Evolutionary conservation across 2,797 vertebrate genomes (phyloP).

Genomic region (Trichosurus vulpecula): DNA sequence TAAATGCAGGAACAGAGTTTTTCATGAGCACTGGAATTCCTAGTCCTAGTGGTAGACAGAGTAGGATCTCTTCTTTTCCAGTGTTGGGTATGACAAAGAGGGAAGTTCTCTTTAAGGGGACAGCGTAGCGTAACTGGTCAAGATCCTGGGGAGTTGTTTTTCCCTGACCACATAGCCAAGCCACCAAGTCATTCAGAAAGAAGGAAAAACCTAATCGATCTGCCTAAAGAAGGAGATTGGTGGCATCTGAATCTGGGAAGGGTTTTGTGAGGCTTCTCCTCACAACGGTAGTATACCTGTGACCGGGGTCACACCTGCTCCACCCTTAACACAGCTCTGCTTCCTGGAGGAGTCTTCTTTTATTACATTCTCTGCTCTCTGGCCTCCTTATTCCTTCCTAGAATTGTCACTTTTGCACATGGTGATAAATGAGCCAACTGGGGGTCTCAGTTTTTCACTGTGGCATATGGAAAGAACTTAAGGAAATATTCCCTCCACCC

Average conservation of each 20-base stretch:
- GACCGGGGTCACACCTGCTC: accelerated
- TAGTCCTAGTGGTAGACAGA: background rate
- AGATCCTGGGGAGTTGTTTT: conserved; percentile 8
- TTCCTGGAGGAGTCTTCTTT: background rate
- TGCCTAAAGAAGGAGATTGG: background rate
- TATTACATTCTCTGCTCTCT: background rate
- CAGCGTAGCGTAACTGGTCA: background rate
- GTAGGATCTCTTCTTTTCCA: background rate
- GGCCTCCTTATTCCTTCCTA: accelerated
- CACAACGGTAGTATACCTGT: background rate
- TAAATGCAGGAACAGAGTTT: background rate
- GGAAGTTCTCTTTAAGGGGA: background rate
- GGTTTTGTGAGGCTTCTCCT: background rate
- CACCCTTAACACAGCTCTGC: background rate
- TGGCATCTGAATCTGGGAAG: background rate
- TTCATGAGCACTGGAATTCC: background rate
- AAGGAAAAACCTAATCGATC: background rate
- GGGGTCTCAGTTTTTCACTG: background rate
- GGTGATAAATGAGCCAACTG: background rate
- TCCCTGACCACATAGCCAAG: background rate
- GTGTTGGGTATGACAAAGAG: background rate
- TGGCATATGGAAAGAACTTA: background rate
- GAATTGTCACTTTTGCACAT: background rate
- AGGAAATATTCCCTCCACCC: background rate
- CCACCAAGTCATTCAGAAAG: background rate